Conservation (phyloP, 2,113 vertebrate genomes). For the Beaufortia kweichowensis region DNA sequence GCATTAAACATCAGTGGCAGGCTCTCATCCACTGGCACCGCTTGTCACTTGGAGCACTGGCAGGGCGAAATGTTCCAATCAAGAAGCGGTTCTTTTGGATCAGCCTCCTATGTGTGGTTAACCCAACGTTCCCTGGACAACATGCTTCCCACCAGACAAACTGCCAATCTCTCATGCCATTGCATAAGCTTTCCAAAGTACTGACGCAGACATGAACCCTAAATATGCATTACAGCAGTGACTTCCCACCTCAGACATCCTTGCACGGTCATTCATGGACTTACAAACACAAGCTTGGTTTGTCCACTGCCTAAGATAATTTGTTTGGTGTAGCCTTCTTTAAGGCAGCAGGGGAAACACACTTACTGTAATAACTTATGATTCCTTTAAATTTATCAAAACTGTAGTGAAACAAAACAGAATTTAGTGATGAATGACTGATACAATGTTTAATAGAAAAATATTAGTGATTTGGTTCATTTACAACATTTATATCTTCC, state of each 20-base stretch:
- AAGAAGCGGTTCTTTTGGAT: conserved; percentile 60
- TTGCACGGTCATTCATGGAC: conserved; percentile 10
- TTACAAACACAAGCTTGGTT: conserved; percentile 9
- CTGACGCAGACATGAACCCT: conserved; percentile 59
- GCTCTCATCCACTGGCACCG: conserved; percentile 63
- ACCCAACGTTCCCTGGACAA: conserved; percentile 61
- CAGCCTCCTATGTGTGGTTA: conserved; percentile 68
- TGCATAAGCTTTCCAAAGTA: conserved; percentile 62
- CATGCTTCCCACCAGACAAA: conserved; percentile 55
- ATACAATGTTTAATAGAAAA: no score
- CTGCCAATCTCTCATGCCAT: conserved; percentile 59
- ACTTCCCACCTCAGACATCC: neutral
- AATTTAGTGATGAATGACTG: no score
- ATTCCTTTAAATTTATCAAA: no score
- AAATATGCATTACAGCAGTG: conserved; percentile 32
- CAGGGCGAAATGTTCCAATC: conserved; percentile 58
- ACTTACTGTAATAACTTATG: no score
- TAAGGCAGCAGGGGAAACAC: neutral
- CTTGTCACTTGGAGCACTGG: conserved; percentile 60
- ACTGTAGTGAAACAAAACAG: no score
- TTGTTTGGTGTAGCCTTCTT: neutral
- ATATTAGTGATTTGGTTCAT: no score
- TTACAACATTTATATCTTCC: no score
- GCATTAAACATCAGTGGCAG: conserved; percentile 63
- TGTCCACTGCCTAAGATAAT: neutral